Base-by-base conservation (phyloP, 2,888 invertebrate genomes). In the Argynnis bischoffii region DNA sequence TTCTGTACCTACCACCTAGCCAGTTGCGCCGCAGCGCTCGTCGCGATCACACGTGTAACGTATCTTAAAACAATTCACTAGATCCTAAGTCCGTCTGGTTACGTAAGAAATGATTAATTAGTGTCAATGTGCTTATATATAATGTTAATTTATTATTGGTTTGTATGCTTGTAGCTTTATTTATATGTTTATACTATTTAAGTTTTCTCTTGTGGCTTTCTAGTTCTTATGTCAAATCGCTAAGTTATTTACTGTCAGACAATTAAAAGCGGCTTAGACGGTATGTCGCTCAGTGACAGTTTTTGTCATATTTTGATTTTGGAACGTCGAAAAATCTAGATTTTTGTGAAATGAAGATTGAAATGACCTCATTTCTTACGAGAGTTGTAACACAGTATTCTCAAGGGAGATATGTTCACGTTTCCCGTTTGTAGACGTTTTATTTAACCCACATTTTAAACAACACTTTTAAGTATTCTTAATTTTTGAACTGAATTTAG, bases 1-100 rank as follows among this genome's bases (percentile, higher is more conserved):
- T 69, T 77, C 76, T 78, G 74, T 82, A 83, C 85, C 84, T 77
- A 72, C 69, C 71, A 66, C 72, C 63, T 57, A 63, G 82, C 78
- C 86, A 92, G 92, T 92, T 87, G 88, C 89, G 91, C 84, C 85
- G 86, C 89, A 86, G 86, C 85, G 82, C 78, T 79, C 77, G 83
- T 76, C 83, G 84, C 81, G 85, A 75, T 78, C 80, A 77, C 77
- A 82, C 83, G 86, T 84, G 69, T 79, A 50, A 59, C 2, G 16
- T 0, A 11, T 51, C 1, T 8, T 21, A 85, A 84, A 83, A 79
- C 81, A 81, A 81, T 81, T 50, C 26, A 48, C 79, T 15, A 77
- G 75, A 83, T 86, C 80, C 88, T 90, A 88, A 89, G 87, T 78
- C 79, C 77, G 74, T 73, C 72, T 75, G 77, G 81, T 86, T 88